Percentiles rank a stretch among this genome's conserved stretches.
Conservation (phyloP, 2,797 vertebrate genomes). For the Enteromius anoplus region DNA sequence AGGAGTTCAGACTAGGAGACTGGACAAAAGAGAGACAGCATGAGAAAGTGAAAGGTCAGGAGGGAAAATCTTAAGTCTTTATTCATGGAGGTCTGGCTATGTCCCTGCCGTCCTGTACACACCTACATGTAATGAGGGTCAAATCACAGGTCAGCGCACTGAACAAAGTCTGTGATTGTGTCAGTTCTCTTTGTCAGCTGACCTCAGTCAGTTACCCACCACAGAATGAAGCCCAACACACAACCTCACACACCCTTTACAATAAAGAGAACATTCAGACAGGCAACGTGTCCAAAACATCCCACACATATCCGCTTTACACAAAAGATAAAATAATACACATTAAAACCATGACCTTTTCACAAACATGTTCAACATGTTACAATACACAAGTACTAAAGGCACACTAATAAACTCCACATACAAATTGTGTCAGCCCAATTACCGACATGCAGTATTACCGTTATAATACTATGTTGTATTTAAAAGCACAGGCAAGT, state of each 20-base stretch:
- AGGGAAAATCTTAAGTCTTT: constrained; percentile 30
- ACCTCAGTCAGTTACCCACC: constrained; percentile 38
- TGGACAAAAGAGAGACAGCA: background rate
- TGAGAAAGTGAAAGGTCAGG: constrained; percentile 46
- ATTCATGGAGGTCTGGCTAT: constrained; percentile 43
- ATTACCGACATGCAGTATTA: background rate
- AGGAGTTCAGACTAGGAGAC: constrained; percentile 11
- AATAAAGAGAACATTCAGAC: constrained; percentile 30
- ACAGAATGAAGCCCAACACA: constrained; percentile 14
- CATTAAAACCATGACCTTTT: constrained; percentile 11
- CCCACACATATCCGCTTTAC: constrained; percentile 48
- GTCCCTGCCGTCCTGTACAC: constrained; percentile 49
- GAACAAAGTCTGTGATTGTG: constrained; percentile 28
- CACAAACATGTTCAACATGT: background rate
- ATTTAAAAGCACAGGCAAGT: background rate
- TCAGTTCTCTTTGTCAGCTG: constrained; percentile 52
- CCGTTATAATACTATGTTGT: background rate
- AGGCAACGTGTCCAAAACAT: constrained; percentile 26
- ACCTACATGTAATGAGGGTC: constrained; percentile 58
- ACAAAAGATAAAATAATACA: constrained; percentile 34
- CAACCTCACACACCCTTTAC: constrained; percentile 42
- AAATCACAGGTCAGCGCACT: constrained; percentile 57
- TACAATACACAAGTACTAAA: background rate
- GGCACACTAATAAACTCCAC: background rate
- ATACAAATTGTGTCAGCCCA: background rate